Evolutionary conservation across 2,113 vertebrate genomes (phyloP).

Genomic region (Lichenostomus cassidix): DNA sequence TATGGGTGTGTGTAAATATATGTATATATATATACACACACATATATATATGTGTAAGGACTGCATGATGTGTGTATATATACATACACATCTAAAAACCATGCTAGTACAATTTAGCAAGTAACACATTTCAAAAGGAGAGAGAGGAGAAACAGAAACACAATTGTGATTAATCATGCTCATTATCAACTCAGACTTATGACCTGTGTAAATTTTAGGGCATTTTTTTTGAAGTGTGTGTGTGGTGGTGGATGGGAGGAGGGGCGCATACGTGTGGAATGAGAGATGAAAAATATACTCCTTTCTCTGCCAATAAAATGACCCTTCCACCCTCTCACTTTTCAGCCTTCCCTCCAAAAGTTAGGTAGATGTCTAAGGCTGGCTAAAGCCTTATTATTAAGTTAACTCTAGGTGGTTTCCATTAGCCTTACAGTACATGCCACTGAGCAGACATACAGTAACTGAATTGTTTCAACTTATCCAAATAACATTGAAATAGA

Average conservation of each 20-base stretch:
- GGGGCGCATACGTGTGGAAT: conserved; percentile 34
- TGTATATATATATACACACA: not conserved
- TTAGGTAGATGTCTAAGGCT: conserved; percentile 59
- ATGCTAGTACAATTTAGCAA: conserved; percentile 25
- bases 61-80: not conserved
- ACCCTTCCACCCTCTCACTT: not conserved
- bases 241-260: conserved; percentile 34
- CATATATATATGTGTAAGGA: not conserved
- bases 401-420: conserved; percentile 59
- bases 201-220: conserved; percentile 34
- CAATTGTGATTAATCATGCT: conserved; percentile 68
- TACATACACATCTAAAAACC: not conserved
- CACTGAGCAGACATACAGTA: conserved; percentile 76
- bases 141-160: conserved; percentile 22
- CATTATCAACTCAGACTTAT: conserved; percentile 58
- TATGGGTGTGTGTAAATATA: not conserved
- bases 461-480: conserved; percentile 83
- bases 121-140: conserved; percentile 48
- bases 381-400: conserved; percentile 67
- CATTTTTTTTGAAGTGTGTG: conserved; percentile 37
- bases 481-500: conserved; percentile 82
- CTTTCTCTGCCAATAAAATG: conserved; percentile 35
- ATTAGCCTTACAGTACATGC: conserved; percentile 62
- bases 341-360: conserved; percentile 23
- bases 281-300: conserved; percentile 33